Evolutionary conservation across 2,888 invertebrate species (phyloP), one percentile per base, ranked within the genome.

Genomic region (Conops quadrifasciatus): DNA sequence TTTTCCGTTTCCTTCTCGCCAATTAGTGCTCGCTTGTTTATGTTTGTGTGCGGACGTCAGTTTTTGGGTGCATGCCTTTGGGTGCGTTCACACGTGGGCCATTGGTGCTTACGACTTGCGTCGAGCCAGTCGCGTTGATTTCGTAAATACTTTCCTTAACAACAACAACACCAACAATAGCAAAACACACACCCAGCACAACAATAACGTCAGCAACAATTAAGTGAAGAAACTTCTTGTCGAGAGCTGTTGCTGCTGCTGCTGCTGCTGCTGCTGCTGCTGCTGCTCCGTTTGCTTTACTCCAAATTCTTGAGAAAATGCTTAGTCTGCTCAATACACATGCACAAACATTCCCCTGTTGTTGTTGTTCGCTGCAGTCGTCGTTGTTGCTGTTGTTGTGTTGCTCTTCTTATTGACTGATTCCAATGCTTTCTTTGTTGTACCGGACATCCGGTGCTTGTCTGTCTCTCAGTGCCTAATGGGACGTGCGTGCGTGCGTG

Each of bases 111-210:
- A 43, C 45, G 58, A 58, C 58, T 58, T 45, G 58, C 19, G 58
- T 58, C 24, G 59, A 30, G 62, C 16, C 59, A 67, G 70, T 64
- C 70, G 72, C 67, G 70, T 71, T 70, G 71, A 72, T 64, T 71
- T 71, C 62, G 19, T 49, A 65, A 64, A 30, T 63, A 47, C 49
- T 74, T 56, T 71, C 58, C 2, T 59, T 45, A 45, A 49, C 53
- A 69, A 60, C n/a, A 21, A 64, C 70, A 59, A 19, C 59, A 59
- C 43, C 2, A 30, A 56, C 5, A 53, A n/a, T 2, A 67, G 19
- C 53, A 53, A 11, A 19, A n/a, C n/a, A n/a, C n/a, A n/a, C n/a
- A n/a, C n/a, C n/a, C n/a, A n/a, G n/a, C 11, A 28, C 26, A 51
- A 66, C 16, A 19, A 53, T 53, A 11, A 21, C 11, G 15, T 43